Percentiles rank a stretch among this genome's conserved stretches.
Evolutionary conservation across 2,797 vertebrate species (phyloP).

Genomic region (Scleropages formosus): DNA sequence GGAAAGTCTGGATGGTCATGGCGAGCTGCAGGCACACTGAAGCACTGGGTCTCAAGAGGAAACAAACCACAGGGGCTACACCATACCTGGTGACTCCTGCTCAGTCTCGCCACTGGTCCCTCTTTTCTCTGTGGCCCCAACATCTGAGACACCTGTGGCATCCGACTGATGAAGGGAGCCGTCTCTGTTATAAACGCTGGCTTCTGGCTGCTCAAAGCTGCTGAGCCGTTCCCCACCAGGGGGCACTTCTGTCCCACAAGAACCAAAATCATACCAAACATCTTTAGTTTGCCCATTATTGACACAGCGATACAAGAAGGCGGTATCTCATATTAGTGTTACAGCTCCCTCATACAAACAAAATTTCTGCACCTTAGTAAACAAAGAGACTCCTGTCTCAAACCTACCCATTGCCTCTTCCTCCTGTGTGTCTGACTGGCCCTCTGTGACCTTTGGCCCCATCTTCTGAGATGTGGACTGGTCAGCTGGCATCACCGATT

Average conservation of each 20-base stretch:
- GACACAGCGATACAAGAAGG: neutral
- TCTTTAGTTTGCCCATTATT: too few species aligned
- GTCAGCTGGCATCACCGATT: slow-evolving; percentile 52
- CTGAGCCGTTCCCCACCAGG: slow-evolving; percentile 51
- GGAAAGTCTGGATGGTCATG: neutral
- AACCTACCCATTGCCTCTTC: neutral
- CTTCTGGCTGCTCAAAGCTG: slow-evolving; percentile 34
- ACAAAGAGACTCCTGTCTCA: neutral
- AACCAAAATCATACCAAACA: slow-evolving; percentile 10
- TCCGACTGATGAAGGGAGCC: neutral
- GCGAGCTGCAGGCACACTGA: too few species aligned
- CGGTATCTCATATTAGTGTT: neutral
- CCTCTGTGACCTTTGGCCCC: slow-evolving; percentile 45
- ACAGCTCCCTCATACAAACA: neutral
- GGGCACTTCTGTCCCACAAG: slow-evolving; percentile 42
- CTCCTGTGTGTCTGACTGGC: slow-evolving; percentile 39
- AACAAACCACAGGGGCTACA: slow-evolving; percentile 23
- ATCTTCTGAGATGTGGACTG: slow-evolving; percentile 54
- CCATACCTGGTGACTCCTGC: slow-evolving; percentile 62
- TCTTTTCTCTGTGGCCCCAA: slow-evolving; percentile 8
- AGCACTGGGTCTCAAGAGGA: slow-evolving; percentile 20
- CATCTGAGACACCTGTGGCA: slow-evolving; percentile 36
- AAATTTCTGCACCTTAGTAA: neutral
- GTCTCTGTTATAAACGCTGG: slow-evolving; percentile 35
- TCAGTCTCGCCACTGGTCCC: slow-evolving; percentile 32